These are phyloP conservation scores for Palythoa caribaeorum DNA, from an alignment of 92 coral and sea anemone species.

Conservation along the genomic window DNA sequence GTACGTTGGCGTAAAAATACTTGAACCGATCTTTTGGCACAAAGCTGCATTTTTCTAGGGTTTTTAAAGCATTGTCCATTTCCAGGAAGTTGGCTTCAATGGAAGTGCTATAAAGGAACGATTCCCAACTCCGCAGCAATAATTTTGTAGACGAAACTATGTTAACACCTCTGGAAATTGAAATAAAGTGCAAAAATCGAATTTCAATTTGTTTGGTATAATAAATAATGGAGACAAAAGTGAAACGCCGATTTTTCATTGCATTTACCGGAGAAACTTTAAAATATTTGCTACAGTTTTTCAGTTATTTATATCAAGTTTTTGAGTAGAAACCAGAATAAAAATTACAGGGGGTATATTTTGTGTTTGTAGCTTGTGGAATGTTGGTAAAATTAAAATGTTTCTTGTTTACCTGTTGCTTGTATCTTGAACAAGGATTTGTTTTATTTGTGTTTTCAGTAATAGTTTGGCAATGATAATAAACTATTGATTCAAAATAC, in stretches of 20 bases:
- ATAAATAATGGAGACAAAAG: not conserved
- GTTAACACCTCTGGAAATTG: not conserved
- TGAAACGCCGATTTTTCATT: not conserved
- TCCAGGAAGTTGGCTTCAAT: constrained; percentile 10
- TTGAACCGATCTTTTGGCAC: not conserved
- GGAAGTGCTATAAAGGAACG: not conserved
- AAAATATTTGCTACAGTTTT: not conserved
- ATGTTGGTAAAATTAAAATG: not conserved
- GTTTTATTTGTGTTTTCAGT: not conserved
- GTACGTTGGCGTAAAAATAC: not conserved
- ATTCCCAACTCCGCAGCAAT: not conserved
- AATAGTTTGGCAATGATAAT: not conserved
- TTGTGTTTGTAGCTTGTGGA: constrained; percentile 31
- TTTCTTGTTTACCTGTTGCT: constrained; percentile 35
- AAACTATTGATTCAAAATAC: too few species aligned
- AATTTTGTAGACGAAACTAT: not conserved
- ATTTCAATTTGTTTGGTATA: not conserved
- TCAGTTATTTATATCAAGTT: not conserved
- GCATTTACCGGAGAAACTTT: not conserved
- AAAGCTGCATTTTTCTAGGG: not conserved
- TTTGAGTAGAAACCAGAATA: not conserved
- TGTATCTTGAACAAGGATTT: constrained; percentile 8
- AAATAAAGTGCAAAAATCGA: not conserved
- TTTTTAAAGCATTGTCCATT: not conserved
- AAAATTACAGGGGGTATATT: not conserved